Evolutionary conservation across 2,797 vertebrate genomes (phyloP).

Genomic region (Gallinago stenura): DNA sequence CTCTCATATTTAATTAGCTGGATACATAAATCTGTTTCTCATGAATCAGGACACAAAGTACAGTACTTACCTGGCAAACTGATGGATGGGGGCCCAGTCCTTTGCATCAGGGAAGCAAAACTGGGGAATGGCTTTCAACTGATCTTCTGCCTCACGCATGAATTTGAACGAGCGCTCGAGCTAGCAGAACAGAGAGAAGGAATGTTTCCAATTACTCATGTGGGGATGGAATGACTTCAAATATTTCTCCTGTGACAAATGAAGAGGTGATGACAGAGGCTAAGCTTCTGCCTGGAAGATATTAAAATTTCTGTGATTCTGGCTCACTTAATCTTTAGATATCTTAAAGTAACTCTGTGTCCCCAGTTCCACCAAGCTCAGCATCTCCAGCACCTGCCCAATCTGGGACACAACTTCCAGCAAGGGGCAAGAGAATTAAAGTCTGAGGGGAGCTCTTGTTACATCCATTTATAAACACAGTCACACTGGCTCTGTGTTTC

Average conservation of each 20-base stretch:
- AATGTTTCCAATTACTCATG: constrained; percentile 73
- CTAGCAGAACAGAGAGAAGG: constrained; percentile 72
- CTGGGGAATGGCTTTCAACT: constrained; percentile 90
- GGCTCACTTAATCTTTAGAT: constrained; percentile 32
- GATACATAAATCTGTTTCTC: neutral
- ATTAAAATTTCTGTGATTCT: constrained; percentile 54
- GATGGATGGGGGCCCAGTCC: constrained; percentile 88
- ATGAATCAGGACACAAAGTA: neutral
- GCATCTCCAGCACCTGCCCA: neutral
- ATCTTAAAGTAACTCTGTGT: constrained; percentile 3
- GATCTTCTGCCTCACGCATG: constrained; percentile 90
- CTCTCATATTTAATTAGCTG: neutral
- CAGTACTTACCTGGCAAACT: constrained; percentile 84
- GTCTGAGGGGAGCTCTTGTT: neutral
- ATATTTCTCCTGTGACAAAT: constrained; percentile 62
- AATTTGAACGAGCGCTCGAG: constrained; percentile 90
- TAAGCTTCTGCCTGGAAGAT: constrained; percentile 69
- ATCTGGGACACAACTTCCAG: neutral
- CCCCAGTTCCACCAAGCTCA: neutral
- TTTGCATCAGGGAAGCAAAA: constrained; percentile 92
- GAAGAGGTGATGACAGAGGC: constrained; percentile 66
- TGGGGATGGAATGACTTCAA: constrained; percentile 63
- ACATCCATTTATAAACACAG: neutral
- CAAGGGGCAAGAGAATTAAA: neutral
- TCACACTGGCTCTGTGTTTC: neutral